Percentiles rank a stretch among this genome's conserved stretches.
These are phyloP conservation scores for Mesorhabditis spiculigera DNA, from an alignment of 2,888 invertebrate species.

Conservation along the genomic window DNA sequence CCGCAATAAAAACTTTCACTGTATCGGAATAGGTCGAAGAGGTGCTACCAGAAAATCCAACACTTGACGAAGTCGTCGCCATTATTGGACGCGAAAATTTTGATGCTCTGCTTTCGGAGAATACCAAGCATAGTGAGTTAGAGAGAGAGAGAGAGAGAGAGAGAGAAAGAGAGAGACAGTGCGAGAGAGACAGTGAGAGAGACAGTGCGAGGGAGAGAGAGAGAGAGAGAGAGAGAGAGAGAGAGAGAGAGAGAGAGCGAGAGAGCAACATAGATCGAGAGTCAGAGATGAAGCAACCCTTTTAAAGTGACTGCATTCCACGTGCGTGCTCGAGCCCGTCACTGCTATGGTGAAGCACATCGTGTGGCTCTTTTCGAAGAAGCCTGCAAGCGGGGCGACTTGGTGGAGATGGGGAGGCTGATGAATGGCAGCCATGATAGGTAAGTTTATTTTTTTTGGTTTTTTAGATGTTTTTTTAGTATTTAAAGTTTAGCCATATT, in stretches of 20 bases:
- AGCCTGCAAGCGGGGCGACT: constrained; percentile 63
- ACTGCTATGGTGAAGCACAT: constrained; percentile 78
- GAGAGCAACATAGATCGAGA: neutral
- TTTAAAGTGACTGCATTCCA: constrained; percentile 63
- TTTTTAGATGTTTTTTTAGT: too few species aligned
- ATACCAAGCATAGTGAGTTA: constrained; percentile 27
- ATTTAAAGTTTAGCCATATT: neutral
- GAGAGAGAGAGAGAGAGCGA: too few species aligned
- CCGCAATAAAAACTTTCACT: neutral
- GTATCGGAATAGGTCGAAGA: constrained; percentile 12
- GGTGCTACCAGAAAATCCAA: constrained; percentile 22
- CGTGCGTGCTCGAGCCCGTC: constrained; percentile 79
- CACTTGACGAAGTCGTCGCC: constrained; percentile 16
- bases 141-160: too few species aligned
- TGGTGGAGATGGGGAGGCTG: constrained; percentile 67
- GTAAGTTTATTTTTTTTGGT: too few species aligned
- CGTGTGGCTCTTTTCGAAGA: constrained; percentile 77
- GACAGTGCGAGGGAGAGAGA: neutral
- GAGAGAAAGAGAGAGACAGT: neutral
- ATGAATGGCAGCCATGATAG: constrained; percentile 88
- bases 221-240: too few species aligned
- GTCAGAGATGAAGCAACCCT: neutral
- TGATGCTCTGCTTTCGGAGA: constrained; percentile 25
- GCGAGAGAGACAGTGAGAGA: neutral
- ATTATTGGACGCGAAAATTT: constrained; percentile 25